phyloP scores from a whole-genome alignment of 2,113 vertebrate genomes.

The Chunga burmeisteri region DNA sequence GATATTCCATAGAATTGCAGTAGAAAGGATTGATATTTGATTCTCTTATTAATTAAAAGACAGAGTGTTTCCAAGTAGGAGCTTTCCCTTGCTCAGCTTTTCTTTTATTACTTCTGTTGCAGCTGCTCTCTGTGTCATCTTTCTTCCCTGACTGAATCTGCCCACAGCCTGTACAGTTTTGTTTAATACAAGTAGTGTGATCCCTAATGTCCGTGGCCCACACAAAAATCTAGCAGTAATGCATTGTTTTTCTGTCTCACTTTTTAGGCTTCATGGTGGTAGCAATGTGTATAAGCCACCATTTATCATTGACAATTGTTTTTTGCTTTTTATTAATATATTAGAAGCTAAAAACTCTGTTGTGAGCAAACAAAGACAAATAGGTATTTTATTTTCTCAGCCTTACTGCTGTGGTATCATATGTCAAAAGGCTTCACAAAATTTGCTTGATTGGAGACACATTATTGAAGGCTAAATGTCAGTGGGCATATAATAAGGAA shows the following conservation, averaged over 20 bases:
- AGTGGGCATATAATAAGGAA: neutral
- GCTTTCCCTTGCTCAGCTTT: neutral
- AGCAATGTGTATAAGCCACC: neutral
- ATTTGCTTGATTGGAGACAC: neutral
- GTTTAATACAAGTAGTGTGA: neutral
- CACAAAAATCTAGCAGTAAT: neutral
- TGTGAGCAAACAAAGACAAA: neutral
- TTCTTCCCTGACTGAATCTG: neutral
- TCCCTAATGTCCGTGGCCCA: neutral
- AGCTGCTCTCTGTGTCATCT: neutral
- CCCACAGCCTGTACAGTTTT: neutral
- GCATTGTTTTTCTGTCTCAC: neutral
- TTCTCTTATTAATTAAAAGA: neutral
- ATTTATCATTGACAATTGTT: neutral
- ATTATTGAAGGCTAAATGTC: neutral
- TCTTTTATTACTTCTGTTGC: neutral
- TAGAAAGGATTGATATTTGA: neutral
- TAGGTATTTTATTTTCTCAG: neutral
- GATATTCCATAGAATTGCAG: neutral
- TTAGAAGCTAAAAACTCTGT: neutral
- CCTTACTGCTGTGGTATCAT: neutral
- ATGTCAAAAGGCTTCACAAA: neutral
- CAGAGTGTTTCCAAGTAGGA: neutral
- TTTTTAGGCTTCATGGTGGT: neutral
- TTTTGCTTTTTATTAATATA: neutral